Evolutionary conservation across 2,113 vertebrate genomes (phyloP).

Genomic region (Oxygymnocypris stewartii): DNA sequence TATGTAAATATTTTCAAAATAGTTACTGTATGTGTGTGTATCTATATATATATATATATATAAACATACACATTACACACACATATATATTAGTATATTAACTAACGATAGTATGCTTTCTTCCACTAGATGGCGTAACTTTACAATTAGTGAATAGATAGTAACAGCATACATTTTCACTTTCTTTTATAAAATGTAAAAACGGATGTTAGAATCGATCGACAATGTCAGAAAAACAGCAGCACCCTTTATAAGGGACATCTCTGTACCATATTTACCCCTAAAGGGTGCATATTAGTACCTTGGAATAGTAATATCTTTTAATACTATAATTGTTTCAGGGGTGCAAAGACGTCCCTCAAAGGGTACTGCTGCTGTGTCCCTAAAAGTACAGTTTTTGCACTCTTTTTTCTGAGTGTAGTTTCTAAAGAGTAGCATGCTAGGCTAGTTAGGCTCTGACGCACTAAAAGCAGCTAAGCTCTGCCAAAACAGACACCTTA

Average conservation of each 20-base stretch:
- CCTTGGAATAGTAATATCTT: too few relatives aligned
- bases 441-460: not conserved
- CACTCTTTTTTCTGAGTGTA: not conserved
- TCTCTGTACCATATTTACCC: too few relatives aligned
- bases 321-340: not conserved
- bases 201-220: too few relatives aligned
- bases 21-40: too few relatives aligned
- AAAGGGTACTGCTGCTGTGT: not conserved
- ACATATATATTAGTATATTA: too few relatives aligned
- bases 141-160: not conserved
- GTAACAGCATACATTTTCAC: not conserved
- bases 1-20: too few relatives aligned
- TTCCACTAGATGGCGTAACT: slow-evolving; percentile 44
- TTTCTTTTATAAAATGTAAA: not conserved
- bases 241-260: too few relatives aligned
- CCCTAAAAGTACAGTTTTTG: not conserved
- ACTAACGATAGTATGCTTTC: not conserved
- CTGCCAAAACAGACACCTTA: slow-evolving; percentile 1
- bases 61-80: too few relatives aligned
- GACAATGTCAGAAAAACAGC: too few relatives aligned
- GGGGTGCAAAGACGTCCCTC: not conserved
- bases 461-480: not conserved
- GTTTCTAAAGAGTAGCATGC: not conserved
- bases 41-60: too few relatives aligned
- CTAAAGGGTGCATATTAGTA: too few relatives aligned